A percentile compares a stretch with the other conserved stretches of the same genome.
Conservation (phyloP, 2,113 vertebrate species). For the Grantiella picta region DNA sequence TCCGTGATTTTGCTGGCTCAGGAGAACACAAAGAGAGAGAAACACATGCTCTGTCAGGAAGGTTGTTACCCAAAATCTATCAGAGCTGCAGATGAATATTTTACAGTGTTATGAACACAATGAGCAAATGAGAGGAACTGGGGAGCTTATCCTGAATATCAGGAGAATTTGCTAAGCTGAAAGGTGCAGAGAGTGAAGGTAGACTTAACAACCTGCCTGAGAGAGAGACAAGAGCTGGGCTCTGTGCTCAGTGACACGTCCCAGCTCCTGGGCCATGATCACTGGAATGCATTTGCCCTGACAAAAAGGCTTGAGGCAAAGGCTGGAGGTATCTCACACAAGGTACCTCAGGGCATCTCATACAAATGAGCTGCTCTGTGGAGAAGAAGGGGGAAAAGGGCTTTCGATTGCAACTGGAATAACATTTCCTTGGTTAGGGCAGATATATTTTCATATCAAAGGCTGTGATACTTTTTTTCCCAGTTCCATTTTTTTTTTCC, state of each 20-base stretch:
- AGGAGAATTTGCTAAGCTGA: background rate
- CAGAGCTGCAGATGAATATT: background rate
- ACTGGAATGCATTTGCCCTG: background rate
- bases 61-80: background rate
- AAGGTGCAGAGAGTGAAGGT: background rate
- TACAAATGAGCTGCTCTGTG: background rate
- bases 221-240: background rate
- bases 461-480: background rate
- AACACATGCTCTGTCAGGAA: background rate
- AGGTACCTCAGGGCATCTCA: background rate
- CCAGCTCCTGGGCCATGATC: background rate
- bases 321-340: background rate
- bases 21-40: background rate
- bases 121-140: background rate
- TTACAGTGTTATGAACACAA: background rate
- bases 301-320: background rate
- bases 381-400: background rate
- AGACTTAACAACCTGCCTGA: background rate
- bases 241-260: background rate
- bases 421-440: background rate
- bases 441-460: constrained; percentile 35
- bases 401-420: background rate
- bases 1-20: background rate
- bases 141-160: background rate
- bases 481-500: background rate